Evolutionary conservation across 2,113 vertebrate genomes (phyloP), one percentile per base, ranked within the genome.

Genomic region (Verasper variegatus): DNA sequence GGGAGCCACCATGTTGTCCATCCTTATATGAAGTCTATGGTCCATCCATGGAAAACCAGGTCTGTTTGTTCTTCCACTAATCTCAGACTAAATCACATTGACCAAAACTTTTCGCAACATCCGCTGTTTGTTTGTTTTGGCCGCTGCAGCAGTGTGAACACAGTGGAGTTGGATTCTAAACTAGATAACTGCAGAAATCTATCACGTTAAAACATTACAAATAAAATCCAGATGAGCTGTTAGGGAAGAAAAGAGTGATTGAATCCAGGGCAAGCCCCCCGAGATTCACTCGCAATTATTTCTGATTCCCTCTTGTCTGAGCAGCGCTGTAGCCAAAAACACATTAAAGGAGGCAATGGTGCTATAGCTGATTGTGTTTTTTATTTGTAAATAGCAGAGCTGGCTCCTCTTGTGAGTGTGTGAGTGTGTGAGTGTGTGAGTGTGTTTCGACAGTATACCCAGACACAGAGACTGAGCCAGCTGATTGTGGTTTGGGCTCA

Each of bases 41-140:
- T 63, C 31, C 68, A 45, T 52, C 64, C 73, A 54, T 73, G 63
- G 69, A 68, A 24, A 72, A 24, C 13, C 65, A 56, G 54, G 70
- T 75, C 56, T 24, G 68, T 79, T 79, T 80, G 31, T 59, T 84
- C 54, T 57, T 75, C 47, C 31, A 40, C 52, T 72, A 60, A 81
- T 78, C 26, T 68, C 35, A 49, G 54, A 67, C 57, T 60, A 82
- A 76, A 80, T 72, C 56, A 60, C 66, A 67, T 24, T 27, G 40
- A 70, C 67, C 66, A 54, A 65, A 64, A 26, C 78, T 84, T 77
- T 75, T 69, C n/a, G 61, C 61, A 73, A 79, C 91, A 90, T 93
- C 91, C 85, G 76, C 57, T 74, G 79, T 88, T 88, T 94, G 90
- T 93, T 93, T 90, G 82, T 72, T 63, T 93, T 93, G 91, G 92